Evolutionary conservation across 2,888 invertebrate species (phyloP), one percentile per base, ranked within the genome.

Genomic region (Neuroscelio doddi): DNA sequence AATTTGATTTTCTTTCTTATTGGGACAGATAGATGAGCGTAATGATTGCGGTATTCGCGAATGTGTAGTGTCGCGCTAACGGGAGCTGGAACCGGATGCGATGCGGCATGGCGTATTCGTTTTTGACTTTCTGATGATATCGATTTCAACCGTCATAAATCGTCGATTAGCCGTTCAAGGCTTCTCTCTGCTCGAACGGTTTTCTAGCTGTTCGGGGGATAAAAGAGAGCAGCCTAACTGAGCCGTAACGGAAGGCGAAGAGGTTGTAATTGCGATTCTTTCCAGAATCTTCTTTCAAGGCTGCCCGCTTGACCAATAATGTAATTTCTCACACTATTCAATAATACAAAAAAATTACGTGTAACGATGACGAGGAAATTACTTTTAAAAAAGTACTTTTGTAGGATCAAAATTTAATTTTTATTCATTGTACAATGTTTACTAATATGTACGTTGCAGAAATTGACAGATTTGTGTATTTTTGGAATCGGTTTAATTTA

Each of bases 81-180:
- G 30, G 30, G 4, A 9, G 30, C 9, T 9, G 30, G 21, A 21
- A 21, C 21, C 21, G 21, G 21, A 21, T 21, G 21, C 21, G 3
- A 5, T 5, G 21, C 21, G 21, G 21, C 21, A 2, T 9, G 3
- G 3, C 30, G 9, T 9, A 9, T 9, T 30, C 30, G 9, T 9
- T 30, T 30, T 30, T 9, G 30, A 30, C 30, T 30, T 17, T 17
- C 15, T 17, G 45, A 57, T 52, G 64, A 45, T 58, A 64, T 64
- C 64, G 53, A 39, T 58, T 64, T 64, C 55, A 53, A 46, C 27
- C 64, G 36, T 64, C 64, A 57, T 58, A 58, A 53, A 64, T 64
- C 56, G 52, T 34, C 51, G 63, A 63, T 63, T 63, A 63, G 64
- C 47, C 44, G 45, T 45, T 45, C 44, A 12, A 8, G 32, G 41